Base-by-base conservation (phyloP, 2,888 invertebrate genomes). In the Mesorhabditis spiculigera region DNA sequence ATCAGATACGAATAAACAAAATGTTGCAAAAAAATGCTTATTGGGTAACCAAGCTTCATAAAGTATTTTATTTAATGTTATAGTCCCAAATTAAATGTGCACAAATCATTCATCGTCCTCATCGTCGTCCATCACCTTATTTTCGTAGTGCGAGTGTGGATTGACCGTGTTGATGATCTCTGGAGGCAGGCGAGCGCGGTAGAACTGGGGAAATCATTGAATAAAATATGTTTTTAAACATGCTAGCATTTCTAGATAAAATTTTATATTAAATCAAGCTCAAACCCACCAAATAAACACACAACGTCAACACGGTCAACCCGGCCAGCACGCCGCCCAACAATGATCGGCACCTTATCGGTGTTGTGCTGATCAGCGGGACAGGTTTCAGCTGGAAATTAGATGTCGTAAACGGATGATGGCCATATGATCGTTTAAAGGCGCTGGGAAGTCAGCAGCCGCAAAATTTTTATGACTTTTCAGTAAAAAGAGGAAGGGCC, bases 341-440 rank as follows among this genome's bases (percentile, higher is more conserved):
- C 77, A 45, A 78, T 77, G 4, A 79, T 73, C 5, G 79, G 78
- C 41, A 79, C 73, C 8, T 72, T 65, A 65, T 79, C 79, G n/a
- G 76, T 73, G 16, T 68, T 71, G 8, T 61, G 70, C 67, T 79
- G 78, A 66, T 79, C 79, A 5, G 71, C 73, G 8, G 77, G 68
- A 67, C 79, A 79, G 0, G 68, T 74, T 65, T 70, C 68, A 45
- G 70, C 79, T 79, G 72, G 43, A 71, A 69, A 58, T 6, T 3
- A 42, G 50, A 44, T 42, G 43, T 66, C 16, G 43, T n/a, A 64
- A 58, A 58, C 3, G 13, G n/a, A n/a, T n/a, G n/a, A n/a, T n/a
- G n/a, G n/a, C n/a, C n/a, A n/a, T n/a, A n/a, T n/a, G n/a, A n/a
- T n/a, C n/a, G n/a, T n/a, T n/a, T n/a, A n/a, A n/a, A n/a, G n/a